A percentile compares a stretch with the other conserved stretches of the same genome.
phyloP scores from a whole-genome alignment of 2,797 vertebrate species.

The Sebastes trivittatus region DNA sequence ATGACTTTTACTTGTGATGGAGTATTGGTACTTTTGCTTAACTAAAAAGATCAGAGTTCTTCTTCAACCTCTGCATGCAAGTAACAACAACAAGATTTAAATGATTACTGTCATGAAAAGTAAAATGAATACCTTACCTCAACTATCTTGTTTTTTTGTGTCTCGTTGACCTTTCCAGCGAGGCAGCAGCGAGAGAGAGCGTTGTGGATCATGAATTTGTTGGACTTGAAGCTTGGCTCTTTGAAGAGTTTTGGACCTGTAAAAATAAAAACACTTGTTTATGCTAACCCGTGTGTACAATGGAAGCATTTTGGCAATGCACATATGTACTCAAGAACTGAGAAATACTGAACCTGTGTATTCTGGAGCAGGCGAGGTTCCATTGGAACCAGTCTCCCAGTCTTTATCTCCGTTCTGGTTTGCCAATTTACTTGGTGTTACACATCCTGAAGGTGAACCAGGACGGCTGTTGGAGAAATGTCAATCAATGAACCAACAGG shows the following conservation, averaged over 20 bases:
- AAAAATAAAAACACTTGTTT: background rate
- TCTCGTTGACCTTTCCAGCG: constrained; percentile 92
- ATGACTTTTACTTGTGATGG: background rate
- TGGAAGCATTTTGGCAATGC: background rate
- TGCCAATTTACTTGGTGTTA: constrained; percentile 80
- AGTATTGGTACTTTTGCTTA: too few relatives aligned
- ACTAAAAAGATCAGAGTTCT: too few relatives aligned
- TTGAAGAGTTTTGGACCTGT: constrained; percentile 91
- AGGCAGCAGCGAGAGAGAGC: constrained; percentile 93
- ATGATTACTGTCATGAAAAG: background rate
- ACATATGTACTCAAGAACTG: background rate
- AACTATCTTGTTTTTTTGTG: constrained; percentile 89
- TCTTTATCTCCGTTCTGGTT: constrained; percentile 86
- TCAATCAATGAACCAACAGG: background rate
- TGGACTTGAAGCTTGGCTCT: constrained; percentile 94
- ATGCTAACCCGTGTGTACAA: background rate
- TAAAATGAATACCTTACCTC: constrained; percentile 78
- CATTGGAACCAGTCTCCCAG: constrained; percentile 85
- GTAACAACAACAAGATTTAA: too few relatives aligned
- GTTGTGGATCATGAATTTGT: constrained; percentile 94
- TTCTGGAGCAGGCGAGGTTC: constrained; percentile 87
- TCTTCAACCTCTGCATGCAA: too few relatives aligned
- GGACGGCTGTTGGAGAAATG: constrained; percentile 63
- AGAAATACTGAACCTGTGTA: constrained; percentile 82
- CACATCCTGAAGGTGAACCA: constrained; percentile 81